Percentiles rank a stretch among this genome's conserved stretches.
These are phyloP conservation scores for Drosophila ercepeae DNA, from an alignment of 1,140 invertebrate genomes.

Conservation along the genomic window DNA sequence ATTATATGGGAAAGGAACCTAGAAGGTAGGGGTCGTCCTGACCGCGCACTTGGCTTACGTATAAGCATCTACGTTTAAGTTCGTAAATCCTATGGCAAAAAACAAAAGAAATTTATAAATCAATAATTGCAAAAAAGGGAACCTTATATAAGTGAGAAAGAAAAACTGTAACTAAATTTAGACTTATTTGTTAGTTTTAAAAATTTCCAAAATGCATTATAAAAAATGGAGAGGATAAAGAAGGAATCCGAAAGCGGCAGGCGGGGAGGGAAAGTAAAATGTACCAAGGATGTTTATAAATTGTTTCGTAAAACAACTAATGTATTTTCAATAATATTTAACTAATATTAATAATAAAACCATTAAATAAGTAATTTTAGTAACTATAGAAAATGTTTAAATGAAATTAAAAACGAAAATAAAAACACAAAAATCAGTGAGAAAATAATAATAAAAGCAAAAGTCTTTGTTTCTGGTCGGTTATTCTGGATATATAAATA, in stretches of 20 bases:
- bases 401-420: constrained; percentile 82
- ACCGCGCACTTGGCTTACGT: constrained; percentile 63
- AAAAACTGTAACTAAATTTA: constrained; percentile 81
- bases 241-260: constrained; percentile 11
- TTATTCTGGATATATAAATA: too few species aligned
- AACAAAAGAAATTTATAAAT: constrained; percentile 22
- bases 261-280: constrained; percentile 21
- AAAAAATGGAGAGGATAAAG: constrained; percentile 15
- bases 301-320: constrained; percentile 81
- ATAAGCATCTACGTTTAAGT: constrained; percentile 59
- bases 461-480: neutral
- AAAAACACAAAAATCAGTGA: constrained; percentile 52
- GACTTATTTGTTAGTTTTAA: constrained; percentile 79
- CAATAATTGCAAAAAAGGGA: constrained; percentile 36
- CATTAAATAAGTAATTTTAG: constrained; percentile 83
- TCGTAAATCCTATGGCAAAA: constrained; percentile 60
- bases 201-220: constrained; percentile 64
- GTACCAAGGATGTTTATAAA: constrained; percentile 82
- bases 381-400: constrained; percentile 84
- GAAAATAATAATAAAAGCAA: constrained; percentile 7
- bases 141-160: constrained; percentile 60
- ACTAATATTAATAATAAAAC: constrained; percentile 81
- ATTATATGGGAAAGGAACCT: constrained; percentile 49
- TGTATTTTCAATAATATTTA: constrained; percentile 83
- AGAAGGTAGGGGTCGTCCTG: constrained; percentile 46